Conservation (phyloP, 2,797 vertebrate species). For the Euthynnus affinis region DNA sequence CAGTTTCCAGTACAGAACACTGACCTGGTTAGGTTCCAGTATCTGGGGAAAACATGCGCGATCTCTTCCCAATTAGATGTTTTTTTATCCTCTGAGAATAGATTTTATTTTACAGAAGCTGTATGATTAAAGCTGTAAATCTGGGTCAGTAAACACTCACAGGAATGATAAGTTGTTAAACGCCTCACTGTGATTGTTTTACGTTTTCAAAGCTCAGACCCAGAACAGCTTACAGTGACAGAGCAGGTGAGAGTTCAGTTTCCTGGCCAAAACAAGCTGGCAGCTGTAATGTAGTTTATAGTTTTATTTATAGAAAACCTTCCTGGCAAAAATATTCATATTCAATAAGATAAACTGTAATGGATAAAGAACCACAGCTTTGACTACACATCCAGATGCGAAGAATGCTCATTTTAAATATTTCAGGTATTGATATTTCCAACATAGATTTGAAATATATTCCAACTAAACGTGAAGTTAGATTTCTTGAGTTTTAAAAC, state of each 20-base stretch:
- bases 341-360: neutral
- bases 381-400: neutral
- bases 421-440: neutral
- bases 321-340: neutral
- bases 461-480: neutral
- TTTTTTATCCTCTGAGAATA: slow-evolving; percentile 34
- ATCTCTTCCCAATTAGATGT: slow-evolving; percentile 38
- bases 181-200: slow-evolving; percentile 11
- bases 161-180: slow-evolving; percentile 15
- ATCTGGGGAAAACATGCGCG: slow-evolving; percentile 17
- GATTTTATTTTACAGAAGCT: slow-evolving; percentile 46
- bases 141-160: slow-evolving; percentile 42
- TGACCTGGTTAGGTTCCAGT: slow-evolving; percentile 33
- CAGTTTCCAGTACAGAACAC: slow-evolving; percentile 1
- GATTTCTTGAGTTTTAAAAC: too few relatives aligned
- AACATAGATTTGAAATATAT: too few relatives aligned
- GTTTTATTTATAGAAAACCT: neutral
- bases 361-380: neutral
- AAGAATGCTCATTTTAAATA: too few relatives aligned
- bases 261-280: neutral
- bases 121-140: slow-evolving; percentile 51
- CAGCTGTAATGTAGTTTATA: neutral
- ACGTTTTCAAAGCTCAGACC: slow-evolving; percentile 9
- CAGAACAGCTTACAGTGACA: neutral
- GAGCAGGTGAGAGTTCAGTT: neutral